These are phyloP conservation scores for Ciconia nigra DNA, from an alignment of 2,797 vertebrate species.

Conservation along the genomic window DNA sequence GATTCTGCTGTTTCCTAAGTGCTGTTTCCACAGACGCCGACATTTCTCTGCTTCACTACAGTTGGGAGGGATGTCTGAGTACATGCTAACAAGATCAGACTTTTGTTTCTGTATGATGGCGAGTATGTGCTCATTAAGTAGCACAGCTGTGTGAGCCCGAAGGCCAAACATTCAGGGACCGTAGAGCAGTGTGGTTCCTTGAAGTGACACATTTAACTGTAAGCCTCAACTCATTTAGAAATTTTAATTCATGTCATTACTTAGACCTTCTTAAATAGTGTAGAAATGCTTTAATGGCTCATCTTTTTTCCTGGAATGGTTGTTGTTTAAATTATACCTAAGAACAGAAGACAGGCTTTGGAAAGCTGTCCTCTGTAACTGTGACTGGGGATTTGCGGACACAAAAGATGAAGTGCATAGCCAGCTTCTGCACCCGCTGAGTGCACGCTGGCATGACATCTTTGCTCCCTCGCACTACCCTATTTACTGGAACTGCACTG, in stretches of 20 bases:
- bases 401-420: not conserved
- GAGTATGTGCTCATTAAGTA: not conserved
- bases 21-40: not conserved
- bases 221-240: not conserved
- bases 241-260: not conserved
- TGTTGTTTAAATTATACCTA: not conserved
- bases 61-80: not conserved
- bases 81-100: not conserved
- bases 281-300: not conserved
- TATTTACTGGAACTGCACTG: not conserved
- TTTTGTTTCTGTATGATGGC: not conserved
- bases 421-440: not conserved
- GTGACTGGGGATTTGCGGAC: not conserved
- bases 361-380: not conserved
- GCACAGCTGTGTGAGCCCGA: not conserved
- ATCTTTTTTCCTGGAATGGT: not conserved
- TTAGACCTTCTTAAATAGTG: not conserved
- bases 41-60: not conserved
- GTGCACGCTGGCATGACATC: accelerated
- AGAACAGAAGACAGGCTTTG: not conserved
- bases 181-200: not conserved
- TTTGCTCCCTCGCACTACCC: not conserved
- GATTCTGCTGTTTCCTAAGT: not conserved
- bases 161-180: not conserved
- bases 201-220: not conserved